Conservation (phyloP, 2,113 vertebrate genomes). For the Istiophorus platypterus region DNA sequence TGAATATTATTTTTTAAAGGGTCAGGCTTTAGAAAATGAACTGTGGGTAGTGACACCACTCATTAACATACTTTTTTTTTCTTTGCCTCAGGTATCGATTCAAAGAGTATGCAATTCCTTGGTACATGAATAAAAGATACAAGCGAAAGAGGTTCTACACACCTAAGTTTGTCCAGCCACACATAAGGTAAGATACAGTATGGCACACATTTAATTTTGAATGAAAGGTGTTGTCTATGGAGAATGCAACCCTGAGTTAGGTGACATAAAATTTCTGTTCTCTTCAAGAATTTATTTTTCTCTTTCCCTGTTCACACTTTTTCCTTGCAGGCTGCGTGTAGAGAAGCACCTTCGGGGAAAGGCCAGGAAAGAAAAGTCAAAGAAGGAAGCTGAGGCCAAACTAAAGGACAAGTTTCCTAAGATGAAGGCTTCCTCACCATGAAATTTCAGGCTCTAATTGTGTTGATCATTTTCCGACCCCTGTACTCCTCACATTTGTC, state of each 20-base stretch:
- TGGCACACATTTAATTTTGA: fast-evolving
- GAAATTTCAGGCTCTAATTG: slow-evolving; percentile 14
- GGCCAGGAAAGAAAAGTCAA: slow-evolving; percentile 66
- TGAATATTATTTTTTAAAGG: not conserved
- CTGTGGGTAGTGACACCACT: not conserved
- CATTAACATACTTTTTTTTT: not conserved
- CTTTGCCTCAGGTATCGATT: slow-evolving; percentile 88
- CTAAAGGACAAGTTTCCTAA: slow-evolving; percentile 86
- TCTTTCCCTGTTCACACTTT: not conserved
- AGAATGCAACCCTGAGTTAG: not conserved
- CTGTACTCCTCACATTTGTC: not conserved
- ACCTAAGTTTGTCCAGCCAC: slow-evolving; percentile 86
- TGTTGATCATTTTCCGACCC: not conserved
- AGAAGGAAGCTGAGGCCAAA: slow-evolving; percentile 71
- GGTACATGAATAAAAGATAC: slow-evolving; percentile 92
- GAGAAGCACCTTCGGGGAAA: slow-evolving; percentile 85
- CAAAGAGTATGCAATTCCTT: slow-evolving; percentile 94
- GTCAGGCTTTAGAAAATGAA: not conserved
- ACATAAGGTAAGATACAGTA: slow-evolving; percentile 86
- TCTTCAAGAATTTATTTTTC: not conserved
- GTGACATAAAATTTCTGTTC: not conserved
- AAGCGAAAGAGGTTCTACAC: slow-evolving; percentile 89
- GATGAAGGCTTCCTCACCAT: slow-evolving; percentile 70
- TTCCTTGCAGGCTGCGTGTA: slow-evolving; percentile 85
- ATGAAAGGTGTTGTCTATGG: not conserved